A percentile compares a stretch with the other conserved stretches of the same genome.
phyloP scores from a whole-genome alignment of 2,113 vertebrate species.

The Phrynosoma platyrhinos region DNA sequence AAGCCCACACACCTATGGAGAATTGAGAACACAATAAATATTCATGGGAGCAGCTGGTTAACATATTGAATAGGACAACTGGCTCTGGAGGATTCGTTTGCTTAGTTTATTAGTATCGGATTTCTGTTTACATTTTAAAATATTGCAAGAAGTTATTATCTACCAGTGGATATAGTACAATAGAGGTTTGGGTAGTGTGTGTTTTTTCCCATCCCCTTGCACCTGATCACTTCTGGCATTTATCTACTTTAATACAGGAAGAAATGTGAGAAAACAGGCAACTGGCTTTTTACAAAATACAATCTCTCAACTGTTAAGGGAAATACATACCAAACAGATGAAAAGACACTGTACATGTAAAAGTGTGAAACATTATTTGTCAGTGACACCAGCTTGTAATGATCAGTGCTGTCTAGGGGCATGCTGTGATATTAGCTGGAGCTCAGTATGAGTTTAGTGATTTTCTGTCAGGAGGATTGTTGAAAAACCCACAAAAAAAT shows the following conservation, averaged over 20 bases:
- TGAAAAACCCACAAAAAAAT: too few relatives aligned
- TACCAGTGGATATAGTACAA: conserved; percentile 63
- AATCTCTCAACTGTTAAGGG: conserved; percentile 50
- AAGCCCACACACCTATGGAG: conserved; percentile 57
- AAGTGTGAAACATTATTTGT: conserved; percentile 58
- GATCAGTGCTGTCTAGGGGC: conserved; percentile 40
- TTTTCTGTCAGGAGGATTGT: conserved; percentile 24
- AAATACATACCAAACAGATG: conserved; percentile 46
- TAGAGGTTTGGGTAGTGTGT: conserved; percentile 29
- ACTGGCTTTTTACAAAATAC: conserved; percentile 59
- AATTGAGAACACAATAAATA: conserved; percentile 71
- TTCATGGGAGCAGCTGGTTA: conserved; percentile 70
- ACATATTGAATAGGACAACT: conserved; percentile 75
- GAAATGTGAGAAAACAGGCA: conserved; percentile 57
- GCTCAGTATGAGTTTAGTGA: conserved; percentile 28
- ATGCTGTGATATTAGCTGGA: conserved; percentile 58
- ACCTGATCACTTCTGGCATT: conserved; percentile 71
- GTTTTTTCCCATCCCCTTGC: conserved; percentile 3
- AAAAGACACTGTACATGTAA: conserved; percentile 44
- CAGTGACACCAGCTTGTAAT: conserved; percentile 62
- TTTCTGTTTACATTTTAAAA: conserved; percentile 73
- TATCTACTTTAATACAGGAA: conserved; percentile 57
- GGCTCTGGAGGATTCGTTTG: conserved; percentile 72
- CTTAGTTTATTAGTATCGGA: conserved; percentile 60
- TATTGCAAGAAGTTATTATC: conserved; percentile 72